Evolutionary conservation across 1,140 invertebrate species (phyloP).

Genomic region (Tribolium madens): DNA sequence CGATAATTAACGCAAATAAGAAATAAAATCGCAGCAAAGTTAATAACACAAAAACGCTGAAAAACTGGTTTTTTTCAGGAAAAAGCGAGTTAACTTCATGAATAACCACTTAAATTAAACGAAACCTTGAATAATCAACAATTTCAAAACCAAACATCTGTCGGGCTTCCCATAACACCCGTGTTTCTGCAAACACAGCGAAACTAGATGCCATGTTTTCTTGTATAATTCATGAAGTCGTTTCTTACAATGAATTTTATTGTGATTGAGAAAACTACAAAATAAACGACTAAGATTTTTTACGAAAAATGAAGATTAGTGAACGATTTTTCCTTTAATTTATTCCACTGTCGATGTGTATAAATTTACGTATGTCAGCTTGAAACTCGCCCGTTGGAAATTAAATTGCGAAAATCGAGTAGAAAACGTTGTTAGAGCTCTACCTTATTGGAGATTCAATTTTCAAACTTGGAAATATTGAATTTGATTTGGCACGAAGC

Average conservation of each 20-base stretch:
- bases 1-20: too few species aligned
- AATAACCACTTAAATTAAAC: slow-evolving; percentile 24
- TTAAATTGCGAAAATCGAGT: slow-evolving; percentile 5
- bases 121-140: slow-evolving; percentile 39
- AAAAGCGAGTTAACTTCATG: not conserved
- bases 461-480: not conserved
- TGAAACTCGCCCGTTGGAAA: not conserved
- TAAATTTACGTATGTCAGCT: slow-evolving; percentile 21
- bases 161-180: slow-evolving; percentile 25
- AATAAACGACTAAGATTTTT: too few species aligned
- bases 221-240: slow-evolving; percentile 16
- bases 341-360: not conserved
- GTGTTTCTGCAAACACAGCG: not conserved
- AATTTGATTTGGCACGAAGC: not conserved
- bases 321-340: too few species aligned
- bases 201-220: slow-evolving; percentile 6
- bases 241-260: too few species aligned
- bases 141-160: slow-evolving; percentile 36
- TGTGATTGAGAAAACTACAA: too few species aligned
- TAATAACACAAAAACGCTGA: too few species aligned
- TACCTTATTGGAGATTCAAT: not conserved
- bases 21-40: too few species aligned
- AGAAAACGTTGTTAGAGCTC: slow-evolving; percentile 1
- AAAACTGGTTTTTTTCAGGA: not conserved
- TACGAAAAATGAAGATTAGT: not conserved